Base-by-base conservation (phyloP, 2,888 invertebrate species). In the Bugulina stolonifera region DNA sequence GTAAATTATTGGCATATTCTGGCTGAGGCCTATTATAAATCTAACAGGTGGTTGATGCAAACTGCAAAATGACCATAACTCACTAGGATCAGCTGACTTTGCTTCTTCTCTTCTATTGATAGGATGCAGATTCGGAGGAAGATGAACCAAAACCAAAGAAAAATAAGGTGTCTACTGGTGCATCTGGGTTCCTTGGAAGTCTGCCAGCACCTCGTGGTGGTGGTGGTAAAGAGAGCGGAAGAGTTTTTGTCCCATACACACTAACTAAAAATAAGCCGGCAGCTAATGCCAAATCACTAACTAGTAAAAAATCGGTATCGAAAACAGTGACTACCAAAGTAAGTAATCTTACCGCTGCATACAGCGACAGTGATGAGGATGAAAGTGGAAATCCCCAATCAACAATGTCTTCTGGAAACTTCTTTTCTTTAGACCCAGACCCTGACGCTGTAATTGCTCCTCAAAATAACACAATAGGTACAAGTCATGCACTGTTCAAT, bases 301-400 rank as follows among this genome's bases (percentile, higher is more conserved):
- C 64, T 25, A 64, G 14, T 18, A 64, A 64, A 32, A 5, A 27
- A 10, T n/a, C 22, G 3, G 18, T 14, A 52, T 14, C 52, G 5
- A 5, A 18, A 14, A 52, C 52, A 52, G 23, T n/a, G 23, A 27
- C 64, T 29, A 27, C 5, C 29, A 64, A 32, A 32, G 64, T 64
- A 10, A 32, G 3, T 14, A 32, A 25, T 29, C 2, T 64, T 2
- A 18, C 64, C 10, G n/a, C 29, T 1, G 32, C 27, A 3, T 64
- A 64, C n/a, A 64, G 64, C 32, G 64, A 64, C n/a, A 64, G 64
- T n/a, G 57, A 57, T 23, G 64, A 64, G 64, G 64, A 64, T 5
- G 18, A 22, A n/a, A 5, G 2, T 2, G 25, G 3, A 32, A 14
- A 27, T 32, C 29, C 22, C n/a, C 18, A 22, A 5, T 10, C 10